Conservation (phyloP, 2,113 vertebrate species). For the Phalacrocorax carbo region DNA sequence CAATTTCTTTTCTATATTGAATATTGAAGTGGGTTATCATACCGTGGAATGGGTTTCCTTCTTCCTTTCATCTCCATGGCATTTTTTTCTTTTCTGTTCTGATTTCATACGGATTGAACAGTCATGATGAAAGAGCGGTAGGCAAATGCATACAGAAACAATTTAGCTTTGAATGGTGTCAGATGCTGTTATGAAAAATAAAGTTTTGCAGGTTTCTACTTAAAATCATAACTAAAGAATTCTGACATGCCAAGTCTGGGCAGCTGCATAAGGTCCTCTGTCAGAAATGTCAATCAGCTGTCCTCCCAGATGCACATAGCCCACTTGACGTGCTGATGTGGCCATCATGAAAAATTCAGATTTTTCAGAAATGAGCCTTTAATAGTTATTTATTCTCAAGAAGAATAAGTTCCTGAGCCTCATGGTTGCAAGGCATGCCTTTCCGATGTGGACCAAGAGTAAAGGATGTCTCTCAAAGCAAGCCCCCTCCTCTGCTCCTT, state of each 20-base stretch:
- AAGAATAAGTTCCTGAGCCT: background rate
- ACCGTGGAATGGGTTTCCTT: slow-evolving; percentile 1
- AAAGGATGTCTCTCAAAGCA: background rate
- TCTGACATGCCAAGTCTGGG: background rate
- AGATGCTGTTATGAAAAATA: background rate
- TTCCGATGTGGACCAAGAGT: background rate
- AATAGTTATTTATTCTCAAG: background rate
- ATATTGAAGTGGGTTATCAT: slow-evolving; percentile 10
- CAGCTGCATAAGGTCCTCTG: background rate
- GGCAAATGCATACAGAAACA: background rate
- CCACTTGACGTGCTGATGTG: background rate
- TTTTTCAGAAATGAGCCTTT: background rate
- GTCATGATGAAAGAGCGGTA: background rate
- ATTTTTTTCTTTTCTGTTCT: background rate
- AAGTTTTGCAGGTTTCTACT: background rate
- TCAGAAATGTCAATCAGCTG: background rate
- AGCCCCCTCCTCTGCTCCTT: background rate
- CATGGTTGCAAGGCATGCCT: background rate
- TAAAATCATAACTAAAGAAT: slow-evolving; percentile 8
- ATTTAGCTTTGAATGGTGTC: background rate
- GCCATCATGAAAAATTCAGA: background rate
- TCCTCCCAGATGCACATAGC: background rate
- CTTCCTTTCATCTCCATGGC: slow-evolving; percentile 15
- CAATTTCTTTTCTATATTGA: slow-evolving; percentile 36
- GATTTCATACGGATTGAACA: background rate